Evolutionary conservation across 2,113 vertebrate species (phyloP), one percentile per base, ranked within the genome.

Genomic region (Motacilla alba): DNA sequence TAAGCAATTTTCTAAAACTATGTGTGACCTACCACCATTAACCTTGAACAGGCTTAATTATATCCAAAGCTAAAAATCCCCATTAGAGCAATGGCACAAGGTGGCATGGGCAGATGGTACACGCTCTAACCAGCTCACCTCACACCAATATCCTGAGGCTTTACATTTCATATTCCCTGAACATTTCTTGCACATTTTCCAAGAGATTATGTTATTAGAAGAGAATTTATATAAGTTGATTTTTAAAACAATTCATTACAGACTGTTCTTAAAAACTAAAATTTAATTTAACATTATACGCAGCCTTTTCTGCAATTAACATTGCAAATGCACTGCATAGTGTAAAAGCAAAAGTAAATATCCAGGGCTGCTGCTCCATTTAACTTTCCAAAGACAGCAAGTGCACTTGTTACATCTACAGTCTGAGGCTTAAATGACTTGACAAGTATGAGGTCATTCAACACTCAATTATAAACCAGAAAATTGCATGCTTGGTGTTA

Each of bases 1-100:
- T 33, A 62, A 59, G 15, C 9, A 24, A 27, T 64, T 55, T 50
- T 59, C 52, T 64, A 81, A 56, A 87, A 41, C 5, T 63, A 2
- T 3, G 7, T 21, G 31, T 59, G 35, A 89, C 19, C 24, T 44
- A 44, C 15, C 14, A 66, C 15, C 22, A 49, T n/a, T 77, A 53
- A 44, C 82, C 22, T 69, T 49, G 33, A 94, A 78, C 10, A 59
- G 14, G 52, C 39, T 86, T 73, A 58, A 74, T 39, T 58, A 53
- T 9, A 58, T 12, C 39, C 59, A 95, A 66, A 82, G 37, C 44
- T 52, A 64, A 70, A 92, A 62, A 72, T 31, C 58, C 66, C n/a
- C 26, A 21, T 28, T 33, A 76, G 13, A 64, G 20, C 2, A 1
- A 63, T 0, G 0, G n/a, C 49, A 44, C 0, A 3, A 68, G 21